These are phyloP conservation scores for Zootoca vivipara DNA, from an alignment of 2,113 vertebrate species.

Conservation along the genomic window DNA sequence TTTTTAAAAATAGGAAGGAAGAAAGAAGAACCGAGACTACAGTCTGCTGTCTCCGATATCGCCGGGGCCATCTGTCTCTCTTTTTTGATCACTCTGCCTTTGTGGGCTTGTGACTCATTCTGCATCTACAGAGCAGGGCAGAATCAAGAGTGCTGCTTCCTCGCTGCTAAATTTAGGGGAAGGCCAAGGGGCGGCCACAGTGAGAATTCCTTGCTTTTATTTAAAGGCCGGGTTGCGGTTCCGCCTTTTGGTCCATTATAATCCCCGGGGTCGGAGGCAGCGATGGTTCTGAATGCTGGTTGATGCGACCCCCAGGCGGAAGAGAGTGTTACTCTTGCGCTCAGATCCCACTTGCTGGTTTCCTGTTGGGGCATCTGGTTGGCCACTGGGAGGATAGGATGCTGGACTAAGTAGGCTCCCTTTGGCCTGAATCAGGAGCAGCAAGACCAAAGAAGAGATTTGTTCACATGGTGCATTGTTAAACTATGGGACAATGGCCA, in stretches of 20 bases:
- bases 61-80: neutral
- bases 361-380: too few relatives aligned
- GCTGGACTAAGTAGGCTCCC: too few relatives aligned
- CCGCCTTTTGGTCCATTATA: neutral
- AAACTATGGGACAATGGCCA: too few relatives aligned
- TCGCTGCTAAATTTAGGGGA: neutral
- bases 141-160: neutral
- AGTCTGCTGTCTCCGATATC: neutral
- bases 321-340: too few relatives aligned
- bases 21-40: neutral
- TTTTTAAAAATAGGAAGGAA: neutral
- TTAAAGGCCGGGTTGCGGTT: neutral
- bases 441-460: too few relatives aligned
- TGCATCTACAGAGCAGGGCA: neutral
- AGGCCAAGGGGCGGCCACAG: neutral
- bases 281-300: neutral
- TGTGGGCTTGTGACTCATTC: neutral
- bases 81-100: neutral
- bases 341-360: too few relatives aligned
- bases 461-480: too few relatives aligned
- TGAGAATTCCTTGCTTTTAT: neutral
- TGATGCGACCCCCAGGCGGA: too few relatives aligned
- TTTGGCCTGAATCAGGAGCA: too few relatives aligned
- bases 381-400: too few relatives aligned
- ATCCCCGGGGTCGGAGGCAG: too few relatives aligned